Evolutionary conservation across 2,888 invertebrate species (phyloP), one percentile per base, ranked within the genome.

Genomic region (Atherix ibis): DNA sequence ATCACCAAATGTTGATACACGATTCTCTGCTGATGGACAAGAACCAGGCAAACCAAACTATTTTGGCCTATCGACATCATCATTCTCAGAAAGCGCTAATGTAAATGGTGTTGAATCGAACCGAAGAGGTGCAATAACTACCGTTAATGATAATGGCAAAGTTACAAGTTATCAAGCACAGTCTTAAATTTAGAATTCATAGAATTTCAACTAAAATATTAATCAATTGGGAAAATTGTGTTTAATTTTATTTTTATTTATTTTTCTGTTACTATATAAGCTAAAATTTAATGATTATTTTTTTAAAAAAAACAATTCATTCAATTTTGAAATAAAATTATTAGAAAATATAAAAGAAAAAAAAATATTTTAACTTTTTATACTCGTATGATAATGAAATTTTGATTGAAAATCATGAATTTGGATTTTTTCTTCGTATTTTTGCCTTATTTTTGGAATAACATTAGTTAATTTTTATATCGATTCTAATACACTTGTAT

Each of bases 81-180:
- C 78, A 1, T 72, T 56, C 45, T 67, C 74, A 17, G 63, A 66
- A 2, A 71, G 71, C 1, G 50, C 63, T 1, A 67, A 72, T 44
- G 48, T 69, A 18, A 66, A 77, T 48, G 82, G 82, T 4, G 61
- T 71, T 43, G 62, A 64, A 32, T 48, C 53, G 10, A 63, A 51
- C 32, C 63, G 60, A 40, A 69, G 75, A 40, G 64, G 66, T 29
- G 71, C 80, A 1, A 62, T 71, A 27, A 77, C 81, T 6, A 63
- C 70, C 1, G 64, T 81, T 34, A 76, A 82, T 49, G 71, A 81
- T 46, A 80, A 83, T 49, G 83, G 83, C 40, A 74, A 73, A 50
- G 50, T 81, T 27, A 70, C 72, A 35, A 66, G 67, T 30, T 76
- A 76, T 36, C 48, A 48, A 25, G 49, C 51, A 26, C 47, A 54